Base-by-base conservation (phyloP, 1,140 invertebrate genomes). In the Stegodyphus mimosarum region DNA sequence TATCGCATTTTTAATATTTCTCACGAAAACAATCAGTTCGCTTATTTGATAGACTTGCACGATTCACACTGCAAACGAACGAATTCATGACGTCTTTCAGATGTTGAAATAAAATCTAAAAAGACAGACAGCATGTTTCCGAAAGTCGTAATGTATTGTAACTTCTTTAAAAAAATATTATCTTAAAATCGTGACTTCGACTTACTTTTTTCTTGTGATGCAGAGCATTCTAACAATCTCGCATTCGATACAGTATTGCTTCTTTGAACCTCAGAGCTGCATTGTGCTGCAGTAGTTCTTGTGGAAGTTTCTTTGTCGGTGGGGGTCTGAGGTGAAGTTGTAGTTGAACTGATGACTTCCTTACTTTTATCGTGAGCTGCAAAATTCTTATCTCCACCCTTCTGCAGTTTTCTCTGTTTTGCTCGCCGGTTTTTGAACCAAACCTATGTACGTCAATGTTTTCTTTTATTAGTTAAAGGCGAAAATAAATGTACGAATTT, bases 361-460 rank as follows among this genome's bases (percentile, higher is more conserved):
- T 74, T 83, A 48, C n/a, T 15, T 67, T 83, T 83, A n/a, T 83
- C 80, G 11, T 73, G 80, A 17, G 50, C 7, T 3, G 64, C 48
- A 48, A 73, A 83, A 13, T 2, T 74, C 60, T 83, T 83, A 10
- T 83, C 80, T 0, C 18, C 51, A 6, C 80, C 80, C 74, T 83
- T 83, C n/a, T 74, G 80, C 6, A 83, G 50, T 7, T 83, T 83
- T 10, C 80, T 64, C 50, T 83, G 80, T 63, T 83, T 83, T 0
- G 80, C 80, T 51, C 80, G n/a, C 0, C 80, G 15, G 53, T 83
- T 83, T 49, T 83, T 83, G 50, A 83, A 83, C 80, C 80, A 83
- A 33, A 83, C 80, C 80, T 83, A 49, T 33, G 3, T 1, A 3
- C 33, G 3, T 33, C 33, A 33, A 33, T 33, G n/a, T n/a, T n/a